These are phyloP conservation scores for Cyanoramphus novaezelandiae DNA, from an alignment of 2,113 vertebrate species.

Conservation along the genomic window DNA sequence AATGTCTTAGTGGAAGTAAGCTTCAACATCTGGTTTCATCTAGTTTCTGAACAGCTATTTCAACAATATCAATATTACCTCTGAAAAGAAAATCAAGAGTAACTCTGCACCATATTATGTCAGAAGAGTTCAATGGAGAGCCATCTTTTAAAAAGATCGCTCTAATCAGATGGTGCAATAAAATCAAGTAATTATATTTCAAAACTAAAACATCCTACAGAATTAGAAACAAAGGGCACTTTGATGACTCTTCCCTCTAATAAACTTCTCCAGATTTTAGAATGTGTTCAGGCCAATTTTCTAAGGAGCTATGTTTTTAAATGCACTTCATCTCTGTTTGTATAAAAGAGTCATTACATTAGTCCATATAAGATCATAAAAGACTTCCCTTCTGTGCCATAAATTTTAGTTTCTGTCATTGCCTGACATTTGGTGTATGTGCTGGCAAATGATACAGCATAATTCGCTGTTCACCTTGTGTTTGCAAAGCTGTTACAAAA, in stretches of 20 bases:
- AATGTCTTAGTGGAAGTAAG: background rate
- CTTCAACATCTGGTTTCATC: background rate
- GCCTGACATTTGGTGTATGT: background rate
- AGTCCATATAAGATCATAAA: constrained; percentile 50
- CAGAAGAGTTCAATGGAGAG: background rate
- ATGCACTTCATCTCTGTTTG: constrained; percentile 49
- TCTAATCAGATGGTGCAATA: background rate
- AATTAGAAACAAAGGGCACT: background rate
- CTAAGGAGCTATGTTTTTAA: constrained; percentile 31
- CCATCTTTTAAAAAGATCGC: background rate
- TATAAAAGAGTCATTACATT: constrained; percentile 49
- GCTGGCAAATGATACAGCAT: constrained; percentile 17
- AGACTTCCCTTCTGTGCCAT: constrained; percentile 33
- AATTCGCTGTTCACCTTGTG: constrained; percentile 54
- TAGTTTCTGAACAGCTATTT: background rate
- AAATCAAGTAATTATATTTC: constrained; percentile 14
- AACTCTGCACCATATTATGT: background rate
- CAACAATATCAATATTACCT: background rate
- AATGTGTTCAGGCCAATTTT: constrained; percentile 28
- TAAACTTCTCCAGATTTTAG: constrained; percentile 23
- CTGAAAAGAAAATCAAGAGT: background rate
- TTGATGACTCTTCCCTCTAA: constrained; percentile 5
- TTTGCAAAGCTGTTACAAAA: constrained; percentile 35
- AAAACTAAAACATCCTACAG: background rate
- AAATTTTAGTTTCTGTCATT: constrained; percentile 49